These are phyloP conservation scores for Nymphalis urticae DNA, from an alignment of 2,888 invertebrate genomes.

Conservation along the genomic window DNA sequence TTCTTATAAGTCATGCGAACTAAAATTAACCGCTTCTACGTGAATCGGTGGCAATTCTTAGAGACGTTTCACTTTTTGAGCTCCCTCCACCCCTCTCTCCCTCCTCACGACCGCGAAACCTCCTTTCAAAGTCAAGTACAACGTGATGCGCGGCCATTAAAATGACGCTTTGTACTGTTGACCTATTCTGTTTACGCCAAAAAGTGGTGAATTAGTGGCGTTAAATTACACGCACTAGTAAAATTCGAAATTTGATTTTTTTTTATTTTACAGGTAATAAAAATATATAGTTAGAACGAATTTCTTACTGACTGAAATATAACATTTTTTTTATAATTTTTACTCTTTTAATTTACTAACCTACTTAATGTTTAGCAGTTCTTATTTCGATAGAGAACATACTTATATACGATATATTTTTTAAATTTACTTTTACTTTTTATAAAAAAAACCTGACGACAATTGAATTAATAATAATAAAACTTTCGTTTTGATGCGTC, in stretches of 20 bases:
- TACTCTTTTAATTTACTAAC: too few relatives aligned
- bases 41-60: slow-evolving; percentile 42
- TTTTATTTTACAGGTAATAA: not conserved
- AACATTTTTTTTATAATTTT: not conserved
- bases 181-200: slow-evolving; percentile 35
- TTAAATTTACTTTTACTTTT: slow-evolving; percentile 18
- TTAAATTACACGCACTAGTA: slow-evolving; percentile 23
- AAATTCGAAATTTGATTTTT: slow-evolving; percentile 3
- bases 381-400: too few relatives aligned
- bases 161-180: slow-evolving; percentile 35
- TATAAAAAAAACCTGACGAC: not conserved
- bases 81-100: slow-evolving; percentile 40
- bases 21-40: slow-evolving; percentile 32
- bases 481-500: slow-evolving; percentile 24
- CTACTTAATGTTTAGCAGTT: too few relatives aligned
- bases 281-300: not conserved
- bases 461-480: slow-evolving; percentile 17
- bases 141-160: slow-evolving; percentile 38
- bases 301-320: not conserved
- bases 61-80: slow-evolving; percentile 74
- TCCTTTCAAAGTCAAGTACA: slow-evolving; percentile 67
- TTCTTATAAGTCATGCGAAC: slow-evolving; percentile 32
- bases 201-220: slow-evolving; percentile 21
- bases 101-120: slow-evolving; percentile 66
- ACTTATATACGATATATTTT: not conserved